Base-by-base conservation (phyloP, 92 coral and sea anemone genomes). In the Zoanthus gigantus region DNA sequence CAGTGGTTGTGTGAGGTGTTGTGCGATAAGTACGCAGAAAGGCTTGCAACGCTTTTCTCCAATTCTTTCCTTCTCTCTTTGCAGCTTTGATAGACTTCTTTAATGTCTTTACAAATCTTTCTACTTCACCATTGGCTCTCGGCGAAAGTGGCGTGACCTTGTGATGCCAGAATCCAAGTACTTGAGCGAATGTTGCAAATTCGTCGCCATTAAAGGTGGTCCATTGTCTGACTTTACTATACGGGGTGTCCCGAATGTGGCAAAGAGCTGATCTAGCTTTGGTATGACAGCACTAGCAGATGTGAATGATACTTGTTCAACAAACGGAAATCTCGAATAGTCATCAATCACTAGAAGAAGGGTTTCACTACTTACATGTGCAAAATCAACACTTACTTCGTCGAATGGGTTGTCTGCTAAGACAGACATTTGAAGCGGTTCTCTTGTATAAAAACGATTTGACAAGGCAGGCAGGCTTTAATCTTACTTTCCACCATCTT, bases 231-330 rank as follows among this genome's bases (percentile, higher is more conserved):
- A 37, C 42, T 37, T 37, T 37, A 37, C 42, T 37, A 37, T 37
- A 37, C 42, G 42, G 42, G 42, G 42, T 37, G 42, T 37, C 4
- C 42, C 42, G 4, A 37, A 37, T 37, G 42, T 37, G 2, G 42
- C 42, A 37, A 37, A 37, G 3, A 37, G 42, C 42, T 37, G 42
- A 37, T 37, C 42, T 37, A 37, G 42, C 42, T 37, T 37, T 37
- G 42, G 42, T 37, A 37, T 37, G 42, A 37, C 42, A 37, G 42
- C 9, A 84, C 76, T 85, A 16, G 86, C 92, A 42, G 92, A 85
- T 17, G 92, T 90, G 0, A 90, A 90, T 14, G 90, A 90, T 65
- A 86, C 92, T 45, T 90, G 87, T 85, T 85, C 92, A 17, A 90
- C 93, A 13, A 90, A 86, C 31, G 93, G 87, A 17, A 90, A 90